These are phyloP conservation scores for Halichondria panicea DNA, from an alignment of 37 sponge, comb jelly and placozoan genomes.

Conservation along the genomic window DNA sequence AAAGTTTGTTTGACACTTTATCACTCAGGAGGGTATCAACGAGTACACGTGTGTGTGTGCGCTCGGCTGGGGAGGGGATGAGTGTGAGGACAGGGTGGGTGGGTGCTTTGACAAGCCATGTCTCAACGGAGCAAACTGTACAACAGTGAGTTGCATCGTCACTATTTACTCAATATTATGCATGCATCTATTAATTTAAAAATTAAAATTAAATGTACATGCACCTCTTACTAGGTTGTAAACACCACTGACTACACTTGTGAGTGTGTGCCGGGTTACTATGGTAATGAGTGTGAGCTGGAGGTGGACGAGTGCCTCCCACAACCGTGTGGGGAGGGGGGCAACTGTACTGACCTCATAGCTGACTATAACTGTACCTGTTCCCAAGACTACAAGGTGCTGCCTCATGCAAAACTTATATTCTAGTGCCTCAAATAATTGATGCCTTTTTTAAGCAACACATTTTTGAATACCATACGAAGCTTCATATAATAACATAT, in stretches of 20 bases:
- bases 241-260: conserved; percentile 34
- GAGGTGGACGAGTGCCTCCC: conserved; percentile 62
- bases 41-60: conserved; percentile 12
- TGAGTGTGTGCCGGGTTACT: conserved; percentile 53
- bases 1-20: too few relatives aligned
- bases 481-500: too few relatives aligned
- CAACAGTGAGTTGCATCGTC: neutral
- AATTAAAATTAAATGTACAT: neutral
- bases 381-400: conserved; percentile 25
- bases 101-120: neutral
- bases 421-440: neutral
- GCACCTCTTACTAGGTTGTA: neutral
- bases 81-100: neutral
- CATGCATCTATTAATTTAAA: neutral
- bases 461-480: neutral
- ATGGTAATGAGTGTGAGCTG: conserved; percentile 63
- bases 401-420: neutral
- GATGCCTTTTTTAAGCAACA: neutral
- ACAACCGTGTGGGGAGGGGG: conserved; percentile 65
- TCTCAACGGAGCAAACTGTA: neutral
- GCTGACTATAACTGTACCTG: conserved; percentile 53
- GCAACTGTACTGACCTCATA: conserved; percentile 55
- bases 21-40: neutral
- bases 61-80: conserved; percentile 6
- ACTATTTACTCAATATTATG: neutral